Evolutionary conservation across 2,113 vertebrate genomes (phyloP).

Genomic region (Callipepla californica): DNA sequence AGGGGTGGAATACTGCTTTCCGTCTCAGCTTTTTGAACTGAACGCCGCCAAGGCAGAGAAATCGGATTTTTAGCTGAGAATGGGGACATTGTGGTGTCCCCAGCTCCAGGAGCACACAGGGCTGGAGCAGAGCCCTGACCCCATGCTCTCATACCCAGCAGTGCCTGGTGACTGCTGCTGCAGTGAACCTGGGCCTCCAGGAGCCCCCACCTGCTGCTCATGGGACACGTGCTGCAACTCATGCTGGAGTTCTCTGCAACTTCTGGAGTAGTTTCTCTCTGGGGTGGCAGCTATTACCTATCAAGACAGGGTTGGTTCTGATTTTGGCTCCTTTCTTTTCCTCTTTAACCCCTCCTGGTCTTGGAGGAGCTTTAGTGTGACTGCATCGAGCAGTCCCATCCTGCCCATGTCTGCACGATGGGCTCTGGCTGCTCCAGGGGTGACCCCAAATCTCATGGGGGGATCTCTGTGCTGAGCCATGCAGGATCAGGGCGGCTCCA

Average conservation of each 20-base stretch:
- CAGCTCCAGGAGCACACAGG: not conserved
- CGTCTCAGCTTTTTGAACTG: not conserved
- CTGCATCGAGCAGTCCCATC: not conserved
- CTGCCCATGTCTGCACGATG: accelerated
- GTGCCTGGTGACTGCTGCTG: too few relatives aligned
- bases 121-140: not conserved
- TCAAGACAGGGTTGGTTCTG: not conserved
- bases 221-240: accelerated
- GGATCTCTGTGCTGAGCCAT: not conserved
- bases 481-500: not conserved
- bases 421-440: not conserved
- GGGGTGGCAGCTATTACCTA: accelerated
- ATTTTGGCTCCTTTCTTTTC: not conserved
- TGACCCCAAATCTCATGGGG: not conserved
- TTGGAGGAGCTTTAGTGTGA: not conserved
- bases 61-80: not conserved
- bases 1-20: not conserved
- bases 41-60: not conserved
- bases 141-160: not conserved
- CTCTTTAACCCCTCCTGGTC: not conserved
- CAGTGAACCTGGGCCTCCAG: not conserved
- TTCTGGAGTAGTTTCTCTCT: not conserved
- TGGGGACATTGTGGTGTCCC: accelerated
- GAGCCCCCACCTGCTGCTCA: accelerated
- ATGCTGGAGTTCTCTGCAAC: accelerated